Base-by-base conservation (phyloP, 2,113 vertebrate genomes). In the Carassius auratus region DNA sequence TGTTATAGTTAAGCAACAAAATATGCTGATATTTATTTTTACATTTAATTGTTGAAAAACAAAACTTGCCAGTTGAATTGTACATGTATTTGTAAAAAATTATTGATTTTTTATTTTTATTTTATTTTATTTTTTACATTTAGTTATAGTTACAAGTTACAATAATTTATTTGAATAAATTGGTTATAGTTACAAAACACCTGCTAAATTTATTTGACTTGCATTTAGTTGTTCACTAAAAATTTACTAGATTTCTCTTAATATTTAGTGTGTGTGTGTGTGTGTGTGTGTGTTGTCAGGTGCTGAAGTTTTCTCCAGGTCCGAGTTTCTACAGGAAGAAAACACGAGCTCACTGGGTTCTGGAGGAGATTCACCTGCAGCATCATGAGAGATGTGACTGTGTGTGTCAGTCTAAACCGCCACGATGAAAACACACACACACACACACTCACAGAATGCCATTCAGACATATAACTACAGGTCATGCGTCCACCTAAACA, bases 371-470 rank as follows among this genome's bases (percentile, higher is more conserved):
- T 92, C 96, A 97, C 75, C 91, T 99, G 92, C 95, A 96, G 23
- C 98, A 99, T 89, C 97, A 99, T 2, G 98, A 99, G 88, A 94
- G 90, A 15, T 99, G 98, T 15, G 96, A 99, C 89, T 99, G 98
- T 76, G 87, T 93, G 86, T 99, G 98, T 94, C 96, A 95, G 86
- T 95, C 95, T 86, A 94, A 95, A 85, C 96, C 97, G 52, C 98
- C 98, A 0, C 97, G 97, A 95, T 98, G 96, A 96, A 87, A 38
- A 62, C 36, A 42, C n/a, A 69, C 30, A 59, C 71, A 4, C 26
- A 26, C 26, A 26, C 30, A 59, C 71, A 4, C 26, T 1, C 26
- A 26, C 19, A 68, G 21, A 8, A 42, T 30, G 33, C 30, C 45
- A 50, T n/a, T 21, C 66, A 55, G 62, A 33, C 9, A 8, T 50